Base-by-base conservation (phyloP, 2,888 invertebrate species). In the Cataglyphis albicans region DNA sequence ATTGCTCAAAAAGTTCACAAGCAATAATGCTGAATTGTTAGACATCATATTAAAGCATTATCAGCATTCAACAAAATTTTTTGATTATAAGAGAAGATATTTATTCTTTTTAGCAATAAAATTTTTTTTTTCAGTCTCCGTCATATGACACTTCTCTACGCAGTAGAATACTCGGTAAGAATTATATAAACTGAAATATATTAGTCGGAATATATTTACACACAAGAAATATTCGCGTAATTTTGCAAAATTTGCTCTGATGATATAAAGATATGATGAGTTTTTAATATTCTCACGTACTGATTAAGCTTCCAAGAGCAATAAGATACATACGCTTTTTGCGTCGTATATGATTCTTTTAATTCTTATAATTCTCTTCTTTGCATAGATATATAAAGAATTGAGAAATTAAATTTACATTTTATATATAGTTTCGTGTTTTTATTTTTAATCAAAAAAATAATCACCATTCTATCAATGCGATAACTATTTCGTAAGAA, bases 201-300 rank as follows among this genome's bases (percentile, higher is more conserved):
- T 65, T 25, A 65, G 32, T 65, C 21, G 35, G 21, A 21, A 21
- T 75, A 65, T 75, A 65, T 75, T 52, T 52, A 18, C 15, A 41
- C 21, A 41, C 18, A 38, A n/a, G 32, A 25, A 41, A 52, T 25
- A n/a, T 38, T 65, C 41, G 25, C 12, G 0, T 44, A 74, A 32
- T 5, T 63, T 21, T 15, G 18, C 9, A 18, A 48, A 65, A 52
- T 18, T 32, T 12, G 21, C 10, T 38, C 10, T 15, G n/a, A 15
- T 9, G 9, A 21, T 35, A 63, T 63, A 63, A 3, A 29, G n/a
- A 35, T 5, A 15, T 7, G 21, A n/a, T 9, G 29, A 41, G 57
- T 68, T 68, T 68, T 68, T 15, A 57, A 78, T 68, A 68, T 68
- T 57, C 41, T 78, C 68, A 78, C 41, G 68, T 57, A 57, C 38